Evolutionary conservation across 2,888 invertebrate species (phyloP), one percentile per base, ranked within the genome.

Genomic region (Bursaphelenchus okinawaensis): DNA sequence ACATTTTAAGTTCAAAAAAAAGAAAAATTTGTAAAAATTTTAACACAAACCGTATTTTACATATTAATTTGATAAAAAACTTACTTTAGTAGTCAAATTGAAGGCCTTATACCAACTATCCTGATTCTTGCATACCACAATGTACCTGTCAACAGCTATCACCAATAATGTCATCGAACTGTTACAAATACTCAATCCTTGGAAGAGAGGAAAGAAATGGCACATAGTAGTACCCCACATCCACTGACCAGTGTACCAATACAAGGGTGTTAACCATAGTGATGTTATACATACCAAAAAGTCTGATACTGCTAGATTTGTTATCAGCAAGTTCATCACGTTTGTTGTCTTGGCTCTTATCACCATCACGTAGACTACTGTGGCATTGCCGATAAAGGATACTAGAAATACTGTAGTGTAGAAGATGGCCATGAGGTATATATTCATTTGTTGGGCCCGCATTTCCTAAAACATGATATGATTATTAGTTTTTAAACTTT

Each of bases 141-240:
- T 91, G 85, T 92, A 96, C 63, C 96, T 88, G 86, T 98, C 96
- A 68, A 96, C 90, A 59, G 96, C 96, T 77, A 98, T 96, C 73
- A 94, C 92, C 75, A 93, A 95, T 70, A 98, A 87, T 6, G 96
- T 96, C 78, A 96, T 87, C 0, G 95, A 94, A 68, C 93, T 93
- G 82, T 96, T 93, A 87, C 95, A 98, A 74, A 98, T 93, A 83
- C 92, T 92, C 79, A 92, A 91, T 62, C 93, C 94, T 68, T 76
- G 74, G 65, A 92, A 90, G 84, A 91, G 92, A 62, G 95, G 90
- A 72, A 93, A 91, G 78, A 94, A 86, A 84, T 94, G 93, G 83
- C 96, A 98, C 69, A 95, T 87, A 0, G 89, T 87, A 24, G 89
- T 87, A 0, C 96, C 96, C 85, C 95, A 95, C 54, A 91, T 88